phyloP scores from a whole-genome alignment of 1,140 invertebrate species.

The Lepidostoma basale region DNA sequence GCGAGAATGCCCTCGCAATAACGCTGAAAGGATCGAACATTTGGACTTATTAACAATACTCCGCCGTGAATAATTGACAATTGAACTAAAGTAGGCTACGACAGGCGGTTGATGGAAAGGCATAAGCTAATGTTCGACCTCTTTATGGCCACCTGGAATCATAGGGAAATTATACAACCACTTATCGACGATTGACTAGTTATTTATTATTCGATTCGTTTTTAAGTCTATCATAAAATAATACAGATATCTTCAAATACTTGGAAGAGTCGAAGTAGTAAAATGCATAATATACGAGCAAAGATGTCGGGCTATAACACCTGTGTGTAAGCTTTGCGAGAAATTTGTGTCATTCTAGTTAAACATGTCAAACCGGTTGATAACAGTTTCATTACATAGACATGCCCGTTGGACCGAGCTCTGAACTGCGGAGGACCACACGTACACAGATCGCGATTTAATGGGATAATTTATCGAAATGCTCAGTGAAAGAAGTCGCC shows the following conservation, averaged over 20 bases:
- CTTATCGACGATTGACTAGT: not conserved
- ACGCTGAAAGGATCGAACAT: not conserved
- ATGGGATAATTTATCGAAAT: not conserved
- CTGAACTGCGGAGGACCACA: constrained; percentile 1
- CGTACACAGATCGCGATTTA: not conserved
- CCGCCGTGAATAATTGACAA: not conserved
- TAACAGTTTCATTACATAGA: too few relatives aligned
- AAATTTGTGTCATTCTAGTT: not conserved
- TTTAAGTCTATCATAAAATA: too few relatives aligned
- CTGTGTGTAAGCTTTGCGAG: not conserved
- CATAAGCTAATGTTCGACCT: not conserved
- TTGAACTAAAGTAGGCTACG: not conserved
- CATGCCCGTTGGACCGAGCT: too few relatives aligned
- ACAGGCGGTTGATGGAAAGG: not conserved
- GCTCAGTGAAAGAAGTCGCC: constrained; percentile 6
- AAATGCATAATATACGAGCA: not conserved
- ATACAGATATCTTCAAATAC: too few relatives aligned
- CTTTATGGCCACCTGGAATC: not conserved
- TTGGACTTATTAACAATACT: constrained; percentile 5
- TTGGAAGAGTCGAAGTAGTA: too few relatives aligned
- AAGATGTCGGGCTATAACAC: not conserved
- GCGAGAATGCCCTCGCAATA: not conserved
- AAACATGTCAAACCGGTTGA: not conserved
- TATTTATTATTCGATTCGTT: not conserved
- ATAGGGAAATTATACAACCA: not conserved